phyloP scores from a whole-genome alignment of 2,797 vertebrate species.

The Myotis planiceps region DNA sequence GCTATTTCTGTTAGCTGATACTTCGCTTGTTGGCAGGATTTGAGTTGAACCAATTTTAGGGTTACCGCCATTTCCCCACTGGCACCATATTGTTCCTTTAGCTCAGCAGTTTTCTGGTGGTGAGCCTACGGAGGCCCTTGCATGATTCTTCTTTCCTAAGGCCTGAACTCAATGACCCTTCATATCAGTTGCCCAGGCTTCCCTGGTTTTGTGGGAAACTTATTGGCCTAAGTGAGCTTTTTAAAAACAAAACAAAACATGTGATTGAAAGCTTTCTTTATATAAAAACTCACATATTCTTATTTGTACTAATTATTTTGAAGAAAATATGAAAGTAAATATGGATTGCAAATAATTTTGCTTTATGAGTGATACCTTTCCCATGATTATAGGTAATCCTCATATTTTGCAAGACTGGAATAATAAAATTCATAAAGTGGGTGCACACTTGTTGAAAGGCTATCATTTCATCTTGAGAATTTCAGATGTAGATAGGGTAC shows the following conservation, averaged over 20 bases:
- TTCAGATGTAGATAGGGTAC: neutral
- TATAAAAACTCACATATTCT: constrained; percentile 13
- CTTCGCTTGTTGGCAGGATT: neutral
- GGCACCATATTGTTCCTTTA: neutral
- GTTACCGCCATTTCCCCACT: neutral
- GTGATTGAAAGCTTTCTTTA: neutral
- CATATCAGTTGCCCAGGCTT: neutral
- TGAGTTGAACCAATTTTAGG: neutral
- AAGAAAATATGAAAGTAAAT: constrained; percentile 21
- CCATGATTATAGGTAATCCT: neutral
- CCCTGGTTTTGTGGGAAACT: constrained; percentile 51
- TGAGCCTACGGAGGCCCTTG: neutral
- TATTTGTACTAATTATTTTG: constrained; percentile 32
- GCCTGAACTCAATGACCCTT: constrained; percentile 20
- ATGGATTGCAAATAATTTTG: neutral
- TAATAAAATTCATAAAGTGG: neutral
- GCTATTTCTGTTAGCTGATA: neutral
- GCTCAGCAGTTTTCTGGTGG: neutral
- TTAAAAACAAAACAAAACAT: neutral
- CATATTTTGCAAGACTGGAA: neutral
- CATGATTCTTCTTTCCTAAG: constrained; percentile 24
- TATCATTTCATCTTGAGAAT: neutral
- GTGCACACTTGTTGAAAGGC: neutral
- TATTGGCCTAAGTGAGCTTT: neutral
- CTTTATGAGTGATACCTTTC: neutral